These are phyloP conservation scores for Riparia riparia DNA, from an alignment of 2,113 vertebrate species.

Conservation along the genomic window DNA sequence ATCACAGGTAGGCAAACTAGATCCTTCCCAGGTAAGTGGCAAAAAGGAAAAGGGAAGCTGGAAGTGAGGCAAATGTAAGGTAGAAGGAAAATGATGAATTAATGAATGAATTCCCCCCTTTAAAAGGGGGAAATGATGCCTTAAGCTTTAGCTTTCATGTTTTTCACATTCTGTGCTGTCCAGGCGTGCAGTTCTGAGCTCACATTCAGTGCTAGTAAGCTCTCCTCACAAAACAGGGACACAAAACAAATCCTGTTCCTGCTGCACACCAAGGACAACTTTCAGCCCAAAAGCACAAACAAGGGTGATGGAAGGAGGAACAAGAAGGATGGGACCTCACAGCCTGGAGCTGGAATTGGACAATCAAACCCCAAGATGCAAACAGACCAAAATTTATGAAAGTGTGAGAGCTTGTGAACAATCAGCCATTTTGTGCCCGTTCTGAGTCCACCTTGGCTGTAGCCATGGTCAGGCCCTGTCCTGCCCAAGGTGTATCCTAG, in stretches of 20 bases:
- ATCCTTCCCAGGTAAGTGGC: not conserved
- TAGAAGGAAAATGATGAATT: not conserved
- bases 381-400: not conserved
- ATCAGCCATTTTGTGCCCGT: not conserved
- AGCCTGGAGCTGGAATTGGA: not conserved
- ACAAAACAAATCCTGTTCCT: not conserved
- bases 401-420: accelerated
- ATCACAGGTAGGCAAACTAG: not conserved
- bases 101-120: not conserved
- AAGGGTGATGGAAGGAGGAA: not conserved
- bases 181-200: not conserved
- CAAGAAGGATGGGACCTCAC: not conserved
- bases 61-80: not conserved
- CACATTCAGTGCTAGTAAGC: not conserved
- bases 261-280: not conserved
- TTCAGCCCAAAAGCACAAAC: not conserved
- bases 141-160: not conserved
- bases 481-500: not conserved
- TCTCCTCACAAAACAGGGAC: not conserved
- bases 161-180: not conserved
- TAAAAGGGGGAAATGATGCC: not conserved
- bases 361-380: not conserved
- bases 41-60: not conserved
- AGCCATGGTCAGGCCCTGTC: not conserved
- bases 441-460: not conserved